A percentile compares a stretch with the other conserved stretches of the same genome.
Evolutionary conservation across 2,113 vertebrate genomes (phyloP).

Genomic region (Willisornis vidua): DNA sequence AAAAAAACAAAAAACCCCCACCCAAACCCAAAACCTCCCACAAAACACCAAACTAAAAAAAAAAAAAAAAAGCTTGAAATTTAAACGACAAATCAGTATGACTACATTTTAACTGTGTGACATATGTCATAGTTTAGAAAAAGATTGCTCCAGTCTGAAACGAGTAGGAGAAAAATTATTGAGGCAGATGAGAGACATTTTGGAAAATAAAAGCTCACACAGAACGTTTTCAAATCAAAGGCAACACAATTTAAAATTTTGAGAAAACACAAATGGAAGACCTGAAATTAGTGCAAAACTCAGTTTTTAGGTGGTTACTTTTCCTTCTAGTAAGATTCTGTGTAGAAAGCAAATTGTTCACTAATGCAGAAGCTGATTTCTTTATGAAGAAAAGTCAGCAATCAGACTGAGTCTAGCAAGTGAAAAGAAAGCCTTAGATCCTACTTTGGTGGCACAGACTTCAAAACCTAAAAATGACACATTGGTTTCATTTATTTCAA

Average conservation of each 20-base stretch:
- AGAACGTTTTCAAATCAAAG: not conserved
- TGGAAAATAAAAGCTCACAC: not conserved
- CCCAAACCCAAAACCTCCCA: not conserved
- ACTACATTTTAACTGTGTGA: not conserved
- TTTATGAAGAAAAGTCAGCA: not conserved
- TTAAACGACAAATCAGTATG: not conserved
- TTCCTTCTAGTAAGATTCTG: not conserved
- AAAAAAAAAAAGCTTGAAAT: not conserved
- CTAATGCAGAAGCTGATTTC: not conserved
- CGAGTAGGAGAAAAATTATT: not conserved
- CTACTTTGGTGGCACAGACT: not conserved
- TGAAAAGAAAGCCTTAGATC: not conserved
- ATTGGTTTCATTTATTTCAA: not conserved
- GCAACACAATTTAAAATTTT: not conserved
- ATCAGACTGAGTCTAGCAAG: not conserved
- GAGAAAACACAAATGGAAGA: not conserved
- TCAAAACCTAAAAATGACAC: not conserved
- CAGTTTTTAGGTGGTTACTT: not conserved
- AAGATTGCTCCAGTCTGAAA: not conserved
- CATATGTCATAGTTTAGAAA: not conserved
- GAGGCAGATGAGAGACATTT: not conserved
- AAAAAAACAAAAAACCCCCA: too few species aligned
- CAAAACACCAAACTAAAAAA: not conserved
- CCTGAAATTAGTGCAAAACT: not conserved
- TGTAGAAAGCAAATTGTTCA: not conserved